Base-by-base conservation (phyloP, 2,888 invertebrate genomes). In the Eupithecia insigniata region DNA sequence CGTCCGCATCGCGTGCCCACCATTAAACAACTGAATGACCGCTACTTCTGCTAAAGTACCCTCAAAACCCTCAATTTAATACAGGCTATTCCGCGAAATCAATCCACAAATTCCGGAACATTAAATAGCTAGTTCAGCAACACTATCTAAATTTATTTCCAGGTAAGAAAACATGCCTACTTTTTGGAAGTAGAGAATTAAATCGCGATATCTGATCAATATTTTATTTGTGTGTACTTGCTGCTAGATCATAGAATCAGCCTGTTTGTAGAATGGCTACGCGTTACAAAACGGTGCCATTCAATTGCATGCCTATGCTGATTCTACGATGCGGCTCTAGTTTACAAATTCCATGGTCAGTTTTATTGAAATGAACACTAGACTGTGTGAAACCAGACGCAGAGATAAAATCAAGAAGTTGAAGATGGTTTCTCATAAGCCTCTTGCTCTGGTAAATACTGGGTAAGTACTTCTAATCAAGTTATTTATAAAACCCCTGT, bases 1-100 rank as follows among this genome's bases (percentile, higher is more conserved):
- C 80, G 81, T 84, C 80, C 77, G 76, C 79, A 74, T 87, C 75
- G 85, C 87, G 86, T 87, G 86, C 83, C 82, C 39, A 72, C 51
- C 71, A 68, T 69, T 72, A 65, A 74, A 81, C 83, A 81, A 81
- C 74, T 67, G 71, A 84, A 80, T 81, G 78, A 79, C 69, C 68
- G 67, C 72, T 78, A 72, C 66, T 74, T 66, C 74, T 65, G 72
- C 78, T 73, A 78, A 83, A 80, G 79, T 81, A 81, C 81, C 80
- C 79, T 77, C 82, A 76, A 83, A 83, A 68, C 73, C 79, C 72
- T 74, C 77, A 79, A 82, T 83, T 81, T 70, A 79, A 77, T 81
- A 79, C 79, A 77, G 76, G 78, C 77, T 70, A 73, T 73, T 79
- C 72, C 72, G 77, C 76, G 75, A 79, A 80, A 79, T 65, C 73